Base-by-base conservation (phyloP, 1,140 invertebrate genomes). In the Acyrthosiphon pisum region DNA sequence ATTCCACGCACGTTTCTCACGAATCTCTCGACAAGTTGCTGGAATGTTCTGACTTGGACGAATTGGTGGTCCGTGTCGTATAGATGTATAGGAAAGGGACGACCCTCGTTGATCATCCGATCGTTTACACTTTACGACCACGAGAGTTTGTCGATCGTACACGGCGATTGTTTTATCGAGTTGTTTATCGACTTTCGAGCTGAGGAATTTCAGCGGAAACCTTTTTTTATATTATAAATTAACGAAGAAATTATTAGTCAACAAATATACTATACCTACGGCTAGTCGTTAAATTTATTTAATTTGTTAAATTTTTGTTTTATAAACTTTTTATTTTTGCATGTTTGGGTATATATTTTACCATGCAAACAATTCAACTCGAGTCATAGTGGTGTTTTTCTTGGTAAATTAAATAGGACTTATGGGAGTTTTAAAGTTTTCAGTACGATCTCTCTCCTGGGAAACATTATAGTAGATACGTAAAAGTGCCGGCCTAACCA, bases 401-500 rank as follows among this genome's bases (percentile, higher is more conserved):
- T n/a, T 44, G 90, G 90, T 91, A 91, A 91, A 81, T 48, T 76
- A 83, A 35, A 76, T 46, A 91, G 90, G 56, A 91, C 90, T 91
- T 91, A 91, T 50, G 90, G 90, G 90, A 91, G 90, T 81, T 91
- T 91, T 90, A 37, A 68, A 90, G 56, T 90, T 91, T 76, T 91
- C 46, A 83, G n/a, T 50, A 35, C 22, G 18, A 48, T 91, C 26
- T 22, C 44, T 68, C 68, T 23, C 44, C 0, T 20, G 90, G 68
- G 90, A 50, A 91, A 76, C 68, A 83, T 76, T 90, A 90, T 89
- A 89, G 81, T 46, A 50, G 60, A 6, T 48, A 68, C 41, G 90
- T 91, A 91, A 91, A 60, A 41, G 35, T 90, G 68, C 26, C 37
- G 26, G 23, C 53, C 35, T 41, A n/a, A 76, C 41, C 23, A 91